phyloP scores from a whole-genome alignment of 2,797 vertebrate genomes.

The Notolepis coatsorum region DNA sequence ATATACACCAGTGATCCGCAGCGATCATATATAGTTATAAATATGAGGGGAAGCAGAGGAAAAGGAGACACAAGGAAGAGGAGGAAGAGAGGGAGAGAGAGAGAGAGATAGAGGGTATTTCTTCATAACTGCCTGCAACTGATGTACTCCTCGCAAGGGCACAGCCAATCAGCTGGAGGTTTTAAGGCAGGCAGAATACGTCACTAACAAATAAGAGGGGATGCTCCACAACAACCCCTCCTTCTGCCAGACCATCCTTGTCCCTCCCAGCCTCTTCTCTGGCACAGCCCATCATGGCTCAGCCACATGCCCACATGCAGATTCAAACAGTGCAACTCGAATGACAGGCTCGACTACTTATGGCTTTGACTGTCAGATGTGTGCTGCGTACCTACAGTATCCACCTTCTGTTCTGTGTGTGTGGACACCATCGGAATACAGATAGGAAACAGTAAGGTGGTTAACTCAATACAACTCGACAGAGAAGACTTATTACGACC shows the following conservation, averaged over 20 bases:
- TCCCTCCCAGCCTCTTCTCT: constrained; percentile 60
- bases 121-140: constrained; percentile 80
- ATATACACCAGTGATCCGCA: constrained; percentile 63
- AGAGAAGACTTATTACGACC: neutral
- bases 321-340: constrained; percentile 60
- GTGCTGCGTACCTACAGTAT: neutral
- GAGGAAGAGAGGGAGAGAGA: constrained; percentile 41
- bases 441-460: constrained; percentile 58
- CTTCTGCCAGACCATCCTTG: constrained; percentile 60
- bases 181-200: constrained; percentile 71
- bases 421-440: constrained; percentile 61
- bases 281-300: constrained; percentile 70
- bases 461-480: constrained; percentile 20
- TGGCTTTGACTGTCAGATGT: constrained; percentile 32
- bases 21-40: constrained; percentile 67
- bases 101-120: constrained; percentile 60
- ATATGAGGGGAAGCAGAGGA: constrained; percentile 36
- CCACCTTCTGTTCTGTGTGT: constrained; percentile 38
- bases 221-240: constrained; percentile 70
- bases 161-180: constrained; percentile 75
- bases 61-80: constrained; percentile 25
- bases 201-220: constrained; percentile 71
- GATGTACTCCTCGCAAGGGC: constrained; percentile 74
- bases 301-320: constrained; percentile 75
- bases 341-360: neutral